Evolutionary conservation across 2,797 vertebrate species (phyloP), one percentile per base, ranked within the genome.

Genomic region (Toxotes lorentzi): DNA sequence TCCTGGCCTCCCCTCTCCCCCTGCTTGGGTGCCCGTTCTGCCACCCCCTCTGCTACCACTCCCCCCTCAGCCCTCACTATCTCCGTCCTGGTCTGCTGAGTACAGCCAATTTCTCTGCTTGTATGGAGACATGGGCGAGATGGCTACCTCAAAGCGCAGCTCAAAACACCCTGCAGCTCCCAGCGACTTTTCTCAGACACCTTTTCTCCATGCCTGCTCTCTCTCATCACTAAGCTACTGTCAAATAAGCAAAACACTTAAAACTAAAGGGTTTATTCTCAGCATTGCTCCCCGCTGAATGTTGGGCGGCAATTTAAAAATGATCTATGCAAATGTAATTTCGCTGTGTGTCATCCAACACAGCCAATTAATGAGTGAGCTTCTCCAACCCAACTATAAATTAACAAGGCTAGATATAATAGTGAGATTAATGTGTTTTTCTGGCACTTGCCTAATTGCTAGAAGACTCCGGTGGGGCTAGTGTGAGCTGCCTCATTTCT

Each of bases 401-500:
- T 95, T 93, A 95, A 92, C 92, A 87, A 84, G 86, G 88, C 88
- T 88, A 92, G 93, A 95, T 95, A 94, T 95, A 94, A 94, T 92
- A 91, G 93, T 88, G 86, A 94, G 95, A 95, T 95, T 93, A 94
- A 94, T 95, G 93, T 94, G 94, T 92, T 95, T 94, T 95, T 92
- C 93, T 91, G 93, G 87, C 91, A 92, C 92, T 93, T 91, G 91
- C 84, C 91, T 95, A 94, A 95, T 95, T 96, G 92, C 94, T 73
- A 66, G 77, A 93, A 88, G 90, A 93, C 88, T 93, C 93, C 91
- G 65, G 76, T 90, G 91, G 93, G 94, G 91, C 88, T 78, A 78
- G 80, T 88, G 86, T 64, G 81, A 88, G 81, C 82, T 53, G 89
- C 74, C 87, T 87, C 78, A 78, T 91, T 90, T 90, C 90, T 86